Conservation (phyloP, 2,797 vertebrate genomes). For the Peromyscus eremicus region DNA sequence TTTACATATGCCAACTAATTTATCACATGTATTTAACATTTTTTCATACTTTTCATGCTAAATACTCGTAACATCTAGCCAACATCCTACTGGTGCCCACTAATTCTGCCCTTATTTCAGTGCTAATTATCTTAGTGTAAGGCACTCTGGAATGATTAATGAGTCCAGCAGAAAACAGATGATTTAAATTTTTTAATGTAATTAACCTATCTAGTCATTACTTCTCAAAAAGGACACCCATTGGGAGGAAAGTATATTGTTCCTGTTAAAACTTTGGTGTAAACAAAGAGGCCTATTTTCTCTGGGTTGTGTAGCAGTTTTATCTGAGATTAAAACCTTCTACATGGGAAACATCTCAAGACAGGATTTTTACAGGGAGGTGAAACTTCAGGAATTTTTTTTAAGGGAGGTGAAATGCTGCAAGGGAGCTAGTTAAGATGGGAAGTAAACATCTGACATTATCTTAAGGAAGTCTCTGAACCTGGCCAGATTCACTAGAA, state of each 20-base stretch:
- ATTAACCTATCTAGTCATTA: conserved; percentile 39
- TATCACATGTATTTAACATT: conserved; percentile 45
- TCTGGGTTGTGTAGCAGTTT: background rate
- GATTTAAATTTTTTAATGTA: conserved; percentile 47
- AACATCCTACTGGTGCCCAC: background rate
- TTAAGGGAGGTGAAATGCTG: background rate
- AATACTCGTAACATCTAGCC: background rate
- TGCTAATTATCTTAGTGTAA: conserved; percentile 29
- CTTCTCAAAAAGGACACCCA: conserved; percentile 50
- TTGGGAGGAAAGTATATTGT: background rate
- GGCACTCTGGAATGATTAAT: conserved; percentile 66
- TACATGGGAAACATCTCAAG: background rate
- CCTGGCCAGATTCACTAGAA: background rate
- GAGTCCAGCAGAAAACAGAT: conserved; percentile 19
- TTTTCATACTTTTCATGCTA: conserved; percentile 69
- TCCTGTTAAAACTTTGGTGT: background rate
- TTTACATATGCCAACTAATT: conserved; percentile 69
- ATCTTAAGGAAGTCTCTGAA: background rate
- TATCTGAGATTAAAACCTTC: background rate
- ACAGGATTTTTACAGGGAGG: background rate
- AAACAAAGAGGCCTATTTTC: background rate
- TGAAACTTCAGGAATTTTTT: background rate
- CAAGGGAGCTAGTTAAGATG: background rate
- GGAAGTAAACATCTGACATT: background rate
- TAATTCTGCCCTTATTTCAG: conserved; percentile 73